These are phyloP conservation scores for Anguilla megastoma DNA, from an alignment of 2,797 vertebrate genomes.

Conservation along the genomic window DNA sequence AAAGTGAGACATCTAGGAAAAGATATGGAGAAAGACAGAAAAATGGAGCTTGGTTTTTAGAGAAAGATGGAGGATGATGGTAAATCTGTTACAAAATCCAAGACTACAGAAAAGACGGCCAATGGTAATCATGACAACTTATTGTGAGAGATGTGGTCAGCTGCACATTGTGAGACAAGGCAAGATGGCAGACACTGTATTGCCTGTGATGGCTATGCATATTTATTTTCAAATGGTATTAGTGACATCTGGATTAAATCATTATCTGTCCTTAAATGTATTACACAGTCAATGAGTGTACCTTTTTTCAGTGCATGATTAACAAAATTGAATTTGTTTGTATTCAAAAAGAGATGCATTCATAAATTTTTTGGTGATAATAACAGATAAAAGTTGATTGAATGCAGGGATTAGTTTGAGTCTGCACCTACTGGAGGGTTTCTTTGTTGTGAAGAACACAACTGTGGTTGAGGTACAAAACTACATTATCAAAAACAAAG, in stretches of 20 bases:
- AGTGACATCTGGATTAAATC: background rate
- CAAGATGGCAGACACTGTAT: constrained; percentile 63
- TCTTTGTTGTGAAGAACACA: background rate
- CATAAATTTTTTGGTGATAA: background rate
- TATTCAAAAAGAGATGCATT: background rate
- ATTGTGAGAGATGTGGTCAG: constrained; percentile 64
- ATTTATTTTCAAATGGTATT: background rate
- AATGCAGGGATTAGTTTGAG: background rate
- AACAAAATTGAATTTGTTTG: background rate
- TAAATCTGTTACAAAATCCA: constrained; percentile 42
- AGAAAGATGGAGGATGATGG: constrained; percentile 26
- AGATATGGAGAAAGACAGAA: background rate
- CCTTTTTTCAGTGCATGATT: background rate
- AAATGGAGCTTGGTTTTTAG: background rate
- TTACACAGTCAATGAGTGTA: background rate
- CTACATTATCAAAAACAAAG: background rate
- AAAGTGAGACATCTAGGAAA: background rate
- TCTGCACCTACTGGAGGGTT: background rate
- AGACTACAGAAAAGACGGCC: constrained; percentile 69
- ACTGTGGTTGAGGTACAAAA: background rate
- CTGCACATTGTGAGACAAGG: constrained; percentile 71
- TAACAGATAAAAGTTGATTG: background rate
- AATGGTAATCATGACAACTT: constrained; percentile 70
- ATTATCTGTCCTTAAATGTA: background rate
- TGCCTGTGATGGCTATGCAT: background rate